Evolutionary conservation across 2,888 invertebrate genomes (phyloP).

Genomic region (Tillus elongatus): DNA sequence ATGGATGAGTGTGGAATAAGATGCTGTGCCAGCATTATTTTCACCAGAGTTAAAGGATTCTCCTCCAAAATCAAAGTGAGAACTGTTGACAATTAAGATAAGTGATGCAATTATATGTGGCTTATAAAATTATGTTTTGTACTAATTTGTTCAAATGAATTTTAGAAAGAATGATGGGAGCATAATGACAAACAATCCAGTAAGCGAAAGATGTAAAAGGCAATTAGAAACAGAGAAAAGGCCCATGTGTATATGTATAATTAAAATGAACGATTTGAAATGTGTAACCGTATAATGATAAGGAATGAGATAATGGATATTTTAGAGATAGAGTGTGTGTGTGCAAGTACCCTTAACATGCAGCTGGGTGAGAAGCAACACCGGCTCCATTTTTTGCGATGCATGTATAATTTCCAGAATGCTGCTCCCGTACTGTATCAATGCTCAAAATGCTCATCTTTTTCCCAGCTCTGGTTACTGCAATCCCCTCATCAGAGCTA

Average conservation of each 20-base stretch:
- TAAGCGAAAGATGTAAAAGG: too few species aligned
- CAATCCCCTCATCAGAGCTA: conserved; percentile 31
- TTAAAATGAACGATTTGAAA: neutral
- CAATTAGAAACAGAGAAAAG: too few species aligned
- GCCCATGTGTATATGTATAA: neutral
- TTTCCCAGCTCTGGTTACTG: conserved; percentile 45
- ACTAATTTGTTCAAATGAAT: too few species aligned
- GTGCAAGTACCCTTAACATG: conserved; percentile 47
- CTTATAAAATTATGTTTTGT: too few species aligned
- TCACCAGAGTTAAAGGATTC: conserved; percentile 58
- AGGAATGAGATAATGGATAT: neutral
- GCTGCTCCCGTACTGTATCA: conserved; percentile 59
- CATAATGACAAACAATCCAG: too few species aligned
- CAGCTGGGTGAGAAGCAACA: conserved; percentile 42
- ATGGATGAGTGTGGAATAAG: conserved; percentile 52
- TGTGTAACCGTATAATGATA: too few species aligned
- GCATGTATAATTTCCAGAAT: conserved; percentile 70
- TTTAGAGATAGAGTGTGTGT: conserved; percentile 4
- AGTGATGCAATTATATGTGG: too few species aligned
- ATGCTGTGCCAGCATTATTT: conserved; percentile 61
- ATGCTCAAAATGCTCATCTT: conserved; percentile 54
- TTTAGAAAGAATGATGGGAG: too few species aligned
- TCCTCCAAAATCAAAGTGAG: conserved; percentile 52
- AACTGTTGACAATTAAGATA: too few species aligned
- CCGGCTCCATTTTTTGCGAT: conserved; percentile 54